Conservation (phyloP, 2,797 vertebrate species). For the Parotocinclus haroldoi region DNA sequence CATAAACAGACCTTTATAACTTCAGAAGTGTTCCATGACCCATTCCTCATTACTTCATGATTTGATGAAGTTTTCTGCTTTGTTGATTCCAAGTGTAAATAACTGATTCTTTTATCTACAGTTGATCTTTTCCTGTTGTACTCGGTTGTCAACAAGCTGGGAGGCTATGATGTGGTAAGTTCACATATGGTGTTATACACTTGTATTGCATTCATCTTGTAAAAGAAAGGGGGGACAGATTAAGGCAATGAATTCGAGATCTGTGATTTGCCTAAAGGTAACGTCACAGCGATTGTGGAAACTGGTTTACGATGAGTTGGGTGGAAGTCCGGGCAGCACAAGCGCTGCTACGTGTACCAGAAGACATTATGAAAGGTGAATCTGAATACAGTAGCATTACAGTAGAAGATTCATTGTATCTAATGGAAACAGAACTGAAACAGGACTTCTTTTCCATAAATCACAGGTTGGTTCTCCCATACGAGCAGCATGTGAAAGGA, state of each 20-base stretch:
- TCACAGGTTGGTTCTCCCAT: conserved; percentile 73
- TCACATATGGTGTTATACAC: neutral
- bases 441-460: neutral
- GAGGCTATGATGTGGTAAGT: conserved; percentile 73
- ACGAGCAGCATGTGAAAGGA: conserved; percentile 69
- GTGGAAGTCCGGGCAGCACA: conserved; percentile 78
- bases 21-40: too few relatives aligned
- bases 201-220: too few relatives aligned
- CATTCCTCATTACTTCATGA: neutral
- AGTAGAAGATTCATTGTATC: too few relatives aligned
- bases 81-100: neutral
- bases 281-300: conserved; percentile 75
- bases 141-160: conserved; percentile 73
- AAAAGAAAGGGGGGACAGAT: neutral
- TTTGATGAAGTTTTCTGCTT: neutral
- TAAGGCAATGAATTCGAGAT: neutral
- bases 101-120: conserved; percentile 49
- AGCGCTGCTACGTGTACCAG: conserved; percentile 80
- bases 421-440: too few relatives aligned
- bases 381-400: conserved; percentile 5
- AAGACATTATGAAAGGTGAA: conserved; percentile 77
- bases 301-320: conserved; percentile 77
- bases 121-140: conserved; percentile 80
- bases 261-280: conserved; percentile 58
- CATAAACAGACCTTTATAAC: too few relatives aligned